Base-by-base conservation (phyloP, 2,888 invertebrate species). In the Acanthococcus lagerstroemiae region DNA sequence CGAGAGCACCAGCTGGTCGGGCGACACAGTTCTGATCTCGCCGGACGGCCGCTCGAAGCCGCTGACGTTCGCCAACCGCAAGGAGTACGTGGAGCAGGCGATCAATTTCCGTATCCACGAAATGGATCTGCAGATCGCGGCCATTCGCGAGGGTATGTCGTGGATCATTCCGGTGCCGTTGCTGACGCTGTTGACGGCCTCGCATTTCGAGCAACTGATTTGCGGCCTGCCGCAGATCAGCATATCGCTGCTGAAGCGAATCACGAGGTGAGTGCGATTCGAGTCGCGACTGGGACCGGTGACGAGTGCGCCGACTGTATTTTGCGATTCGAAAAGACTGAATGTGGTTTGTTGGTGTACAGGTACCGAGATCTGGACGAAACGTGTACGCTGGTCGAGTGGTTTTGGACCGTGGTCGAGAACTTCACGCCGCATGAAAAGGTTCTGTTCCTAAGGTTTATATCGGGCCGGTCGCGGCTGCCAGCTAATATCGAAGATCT, bases 361-460 rank as follows among this genome's bases (percentile, higher is more conserved):
- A 83, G 83, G 71, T 84, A 84, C 73, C 78, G 84, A 45, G 84
- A 84, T 73, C 76, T 84, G 70, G 83, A 83, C 72, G 83, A 83
- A 73, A 79, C 77, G 68, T 79, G 81, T 72, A 78, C 80, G 68
- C 74, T 84, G 61, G 81, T 84, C 1, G 78, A 80, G 70, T 84
- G 84, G 84, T 76, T 84, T 70, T 84, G 84, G 84, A 77, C 78
- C 68, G 82, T 83, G 68, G 75, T 84, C 65, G 83, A 83, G 72
- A 77, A 76, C 55, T 84, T 84, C 74, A 80, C 80, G 6, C 82
- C 83, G 72, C 79, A 80, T 21, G 84, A 84, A 72, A 75, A 83
- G 68, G 82, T 84, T 17, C 77, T 84, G 46, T 84, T 84, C 73
- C 80, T 84, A 78, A 75, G 84, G 69, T 84, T 84, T 74, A 84